Evolutionary conservation across 2,113 vertebrate genomes (phyloP).

Genomic region (Pygoscelis antarcticus): DNA sequence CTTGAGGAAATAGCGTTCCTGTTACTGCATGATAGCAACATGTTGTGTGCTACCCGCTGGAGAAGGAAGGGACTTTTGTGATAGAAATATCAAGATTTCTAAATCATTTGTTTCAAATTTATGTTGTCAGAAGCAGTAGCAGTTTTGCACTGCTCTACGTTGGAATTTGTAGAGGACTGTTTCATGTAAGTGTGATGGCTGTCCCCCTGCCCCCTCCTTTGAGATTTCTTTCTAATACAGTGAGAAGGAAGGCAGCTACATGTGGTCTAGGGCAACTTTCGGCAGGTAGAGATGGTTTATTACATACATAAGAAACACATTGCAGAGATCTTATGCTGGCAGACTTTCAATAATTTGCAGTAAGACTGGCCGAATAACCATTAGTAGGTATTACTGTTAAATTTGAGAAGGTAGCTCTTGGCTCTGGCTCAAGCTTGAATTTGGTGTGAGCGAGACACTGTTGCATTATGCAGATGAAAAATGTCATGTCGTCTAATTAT

Average conservation of each 20-base stretch:
- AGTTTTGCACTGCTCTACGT: not conserved
- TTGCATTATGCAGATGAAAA: not conserved
- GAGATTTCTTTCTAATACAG: not conserved
- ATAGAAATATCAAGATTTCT: not conserved
- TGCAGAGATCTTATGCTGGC: not conserved
- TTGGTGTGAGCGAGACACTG: not conserved
- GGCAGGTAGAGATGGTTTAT: not conserved
- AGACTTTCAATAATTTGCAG: not conserved
- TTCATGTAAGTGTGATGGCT: not conserved
- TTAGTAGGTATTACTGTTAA: not conserved
- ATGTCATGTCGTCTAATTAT: not conserved
- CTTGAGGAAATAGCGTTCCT: not conserved
- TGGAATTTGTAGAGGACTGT: not conserved
- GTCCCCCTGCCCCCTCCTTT: accelerated
- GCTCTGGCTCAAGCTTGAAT: not conserved
- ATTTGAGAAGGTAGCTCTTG: not conserved
- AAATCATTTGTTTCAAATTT: not conserved
- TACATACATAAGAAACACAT: not conserved
- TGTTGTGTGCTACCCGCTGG: not conserved
- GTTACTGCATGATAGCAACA: not conserved
- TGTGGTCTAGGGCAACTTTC: not conserved
- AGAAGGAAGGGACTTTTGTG: not conserved
- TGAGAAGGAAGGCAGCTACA: not conserved
- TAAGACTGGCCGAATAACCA: not conserved
- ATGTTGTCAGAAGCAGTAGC: not conserved